Conservation (phyloP, 2,888 invertebrate genomes). For the Xestia ashworthii region DNA sequence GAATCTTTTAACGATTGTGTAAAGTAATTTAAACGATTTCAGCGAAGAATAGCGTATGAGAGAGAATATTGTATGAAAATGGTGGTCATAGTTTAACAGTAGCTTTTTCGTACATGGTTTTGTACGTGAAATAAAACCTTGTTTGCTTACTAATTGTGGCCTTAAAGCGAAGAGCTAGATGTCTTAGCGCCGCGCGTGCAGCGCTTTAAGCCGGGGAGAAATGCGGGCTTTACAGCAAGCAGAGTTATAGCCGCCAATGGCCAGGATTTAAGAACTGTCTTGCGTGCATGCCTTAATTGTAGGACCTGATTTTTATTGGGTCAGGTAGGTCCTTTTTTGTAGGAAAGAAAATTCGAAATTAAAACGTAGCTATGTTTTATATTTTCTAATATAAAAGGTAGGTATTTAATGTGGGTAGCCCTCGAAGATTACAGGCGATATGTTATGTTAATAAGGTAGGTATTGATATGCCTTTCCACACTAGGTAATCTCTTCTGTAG, state of each 20-base stretch:
- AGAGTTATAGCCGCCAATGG: conserved; percentile 23
- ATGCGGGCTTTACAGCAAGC: conserved; percentile 46
- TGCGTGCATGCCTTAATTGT: conserved; percentile 17
- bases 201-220: conserved; percentile 43
- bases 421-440: too few species aligned
- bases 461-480: not conserved
- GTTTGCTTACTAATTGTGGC: conserved; percentile 12
- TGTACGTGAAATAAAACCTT: conserved; percentile 14
- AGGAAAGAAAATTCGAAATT: not conserved
- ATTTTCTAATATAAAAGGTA: not conserved
- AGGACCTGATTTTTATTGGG: not conserved
- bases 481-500: not conserved
- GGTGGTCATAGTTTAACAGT: not conserved
- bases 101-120: not conserved
- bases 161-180: conserved; percentile 10
- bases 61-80: not conserved
- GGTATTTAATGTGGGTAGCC: too few species aligned
- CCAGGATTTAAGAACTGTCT: conserved; percentile 31
- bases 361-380: not conserved
- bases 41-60: not conserved
- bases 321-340: not conserved
- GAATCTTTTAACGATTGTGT: not conserved
- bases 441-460: not conserved
- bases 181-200: conserved; percentile 28
- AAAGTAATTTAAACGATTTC: not conserved